phyloP scores from a whole-genome alignment of 1,140 invertebrate genomes.

The Chrysopa pallens region DNA sequence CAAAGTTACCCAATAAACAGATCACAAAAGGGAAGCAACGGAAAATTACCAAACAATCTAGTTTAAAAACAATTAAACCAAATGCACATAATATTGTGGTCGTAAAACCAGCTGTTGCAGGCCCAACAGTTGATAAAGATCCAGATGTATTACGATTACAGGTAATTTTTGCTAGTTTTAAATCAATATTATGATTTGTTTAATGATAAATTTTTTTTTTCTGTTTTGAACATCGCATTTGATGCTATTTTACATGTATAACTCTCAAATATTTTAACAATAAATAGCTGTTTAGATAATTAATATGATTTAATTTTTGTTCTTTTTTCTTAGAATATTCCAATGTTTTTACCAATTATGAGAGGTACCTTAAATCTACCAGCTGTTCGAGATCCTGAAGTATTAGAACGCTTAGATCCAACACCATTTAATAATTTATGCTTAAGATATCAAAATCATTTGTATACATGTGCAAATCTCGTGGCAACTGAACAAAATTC shows the following conservation, averaged over 20 bases:
- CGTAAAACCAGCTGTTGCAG: slow-evolving; percentile 44
- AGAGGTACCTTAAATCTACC: slow-evolving; percentile 71
- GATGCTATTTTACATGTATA: neutral
- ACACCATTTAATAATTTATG: slow-evolving; percentile 39
- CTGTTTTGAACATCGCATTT: neutral
- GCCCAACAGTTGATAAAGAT: slow-evolving; percentile 50
- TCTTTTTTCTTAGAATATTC: slow-evolving; percentile 44
- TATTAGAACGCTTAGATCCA: slow-evolving; percentile 60
- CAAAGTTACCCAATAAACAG: slow-evolving; percentile 47
- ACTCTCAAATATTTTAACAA: neutral
- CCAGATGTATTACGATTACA: slow-evolving; percentile 60
- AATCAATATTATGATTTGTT: too few relatives aligned
- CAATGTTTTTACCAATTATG: slow-evolving; percentile 86
- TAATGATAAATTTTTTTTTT: neutral
- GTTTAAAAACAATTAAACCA: slow-evolving; percentile 9
- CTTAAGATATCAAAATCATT: slow-evolving; percentile 58
- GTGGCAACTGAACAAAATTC: slow-evolving; percentile 55
- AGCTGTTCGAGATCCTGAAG: slow-evolving; percentile 68
- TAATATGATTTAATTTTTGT: too few relatives aligned
- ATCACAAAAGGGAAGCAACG: slow-evolving; percentile 12
- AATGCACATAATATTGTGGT: slow-evolving; percentile 58
- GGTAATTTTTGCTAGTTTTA: slow-evolving; percentile 19
- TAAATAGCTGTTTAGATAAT: too few relatives aligned
- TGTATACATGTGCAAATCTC: slow-evolving; percentile 46
- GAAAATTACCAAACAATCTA: slow-evolving; percentile 5